phyloP scores from a whole-genome alignment of 2,797 vertebrate genomes.

The Pseudochirops corinnae region DNA sequence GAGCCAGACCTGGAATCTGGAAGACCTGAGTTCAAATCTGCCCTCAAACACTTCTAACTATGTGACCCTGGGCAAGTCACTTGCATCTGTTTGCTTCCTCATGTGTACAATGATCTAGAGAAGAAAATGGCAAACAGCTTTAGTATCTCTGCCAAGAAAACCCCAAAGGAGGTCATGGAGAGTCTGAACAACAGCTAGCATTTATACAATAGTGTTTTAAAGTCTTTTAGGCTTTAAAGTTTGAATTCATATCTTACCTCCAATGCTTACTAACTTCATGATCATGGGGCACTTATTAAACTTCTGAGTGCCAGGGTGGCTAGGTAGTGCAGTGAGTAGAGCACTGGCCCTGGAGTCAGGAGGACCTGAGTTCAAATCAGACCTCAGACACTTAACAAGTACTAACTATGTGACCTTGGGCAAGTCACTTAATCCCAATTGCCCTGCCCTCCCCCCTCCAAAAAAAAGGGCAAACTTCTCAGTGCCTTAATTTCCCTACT shows the following conservation, averaged over 20 bases:
- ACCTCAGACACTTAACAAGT: too few relatives aligned
- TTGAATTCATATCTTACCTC: not conserved
- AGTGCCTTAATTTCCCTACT: not conserved
- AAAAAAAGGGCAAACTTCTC: not conserved
- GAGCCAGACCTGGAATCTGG: too few relatives aligned
- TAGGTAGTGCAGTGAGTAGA: too few relatives aligned
- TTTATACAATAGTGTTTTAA: not conserved
- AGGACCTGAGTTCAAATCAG: too few relatives aligned
- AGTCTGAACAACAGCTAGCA: not conserved
- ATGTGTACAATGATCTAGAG: not conserved
- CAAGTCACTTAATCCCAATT: too few relatives aligned
- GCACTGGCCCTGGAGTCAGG: too few relatives aligned
- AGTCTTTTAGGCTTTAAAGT: not conserved
- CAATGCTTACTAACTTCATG: not conserved
- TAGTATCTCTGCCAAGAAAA: not conserved
- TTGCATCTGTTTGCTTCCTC: not conserved
- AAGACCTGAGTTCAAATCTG: not conserved
- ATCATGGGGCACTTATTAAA: not conserved
- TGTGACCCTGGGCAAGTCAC: not conserved
- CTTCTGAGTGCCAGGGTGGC: not conserved
- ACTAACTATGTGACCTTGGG: too few relatives aligned
- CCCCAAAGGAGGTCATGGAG: not conserved
- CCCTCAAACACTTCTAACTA: not conserved
- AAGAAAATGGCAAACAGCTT: not conserved
- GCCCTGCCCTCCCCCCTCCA: too few relatives aligned